Conservation (phyloP, 2,888 invertebrate genomes). For the Branchinecta sandiegonensis region DNA sequence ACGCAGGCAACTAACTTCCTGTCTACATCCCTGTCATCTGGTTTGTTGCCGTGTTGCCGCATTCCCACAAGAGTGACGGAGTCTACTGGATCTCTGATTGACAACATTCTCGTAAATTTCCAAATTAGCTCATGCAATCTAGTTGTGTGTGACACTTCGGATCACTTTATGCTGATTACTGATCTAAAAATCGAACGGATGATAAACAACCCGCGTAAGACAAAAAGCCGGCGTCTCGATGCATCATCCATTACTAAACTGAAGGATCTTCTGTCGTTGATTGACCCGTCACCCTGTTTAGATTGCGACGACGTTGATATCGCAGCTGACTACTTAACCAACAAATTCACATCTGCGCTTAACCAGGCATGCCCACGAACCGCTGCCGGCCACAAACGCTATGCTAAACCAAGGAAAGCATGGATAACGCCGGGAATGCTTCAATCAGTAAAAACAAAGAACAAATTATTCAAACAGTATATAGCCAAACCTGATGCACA, state of each 20-base stretch:
- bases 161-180: neutral
- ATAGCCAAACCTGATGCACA: neutral
- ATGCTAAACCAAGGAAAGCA: neutral
- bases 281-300: neutral
- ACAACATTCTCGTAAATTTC: neutral
- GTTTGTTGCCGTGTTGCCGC: neutral
- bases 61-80: neutral
- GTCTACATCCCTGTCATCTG: neutral
- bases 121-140: neutral
- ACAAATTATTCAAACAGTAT: constrained; percentile 6
- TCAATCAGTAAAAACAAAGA: neutral
- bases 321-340: neutral
- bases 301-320: neutral
- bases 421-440: neutral
- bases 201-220: neutral
- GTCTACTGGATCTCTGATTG: neutral
- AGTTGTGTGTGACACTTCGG: neutral
- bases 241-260: neutral
- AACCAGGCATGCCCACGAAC: neutral
- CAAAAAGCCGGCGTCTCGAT: neutral
- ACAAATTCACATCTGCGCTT: neutral
- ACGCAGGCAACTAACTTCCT: neutral
- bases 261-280: neutral
- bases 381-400: neutral
- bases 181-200: neutral